These are phyloP conservation scores for Dryocosmus kuriphilus DNA, from an alignment of 2,888 invertebrate genomes.

Conservation along the genomic window DNA sequence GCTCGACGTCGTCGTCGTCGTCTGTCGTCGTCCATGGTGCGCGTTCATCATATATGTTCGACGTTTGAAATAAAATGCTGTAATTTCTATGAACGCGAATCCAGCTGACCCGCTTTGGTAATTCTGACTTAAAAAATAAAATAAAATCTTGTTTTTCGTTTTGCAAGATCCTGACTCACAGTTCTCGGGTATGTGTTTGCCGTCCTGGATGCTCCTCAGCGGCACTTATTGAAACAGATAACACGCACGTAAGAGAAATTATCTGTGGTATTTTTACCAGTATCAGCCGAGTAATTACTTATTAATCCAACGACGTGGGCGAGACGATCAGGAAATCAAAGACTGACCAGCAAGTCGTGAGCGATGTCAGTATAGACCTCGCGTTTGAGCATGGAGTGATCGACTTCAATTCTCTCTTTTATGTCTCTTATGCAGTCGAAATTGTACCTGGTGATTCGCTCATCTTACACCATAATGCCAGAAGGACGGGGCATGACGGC, in stretches of 20 bases:
- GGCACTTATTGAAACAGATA: constrained; percentile 7
- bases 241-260: not conserved
- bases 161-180: not conserved
- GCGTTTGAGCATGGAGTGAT: not conserved
- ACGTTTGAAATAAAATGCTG: not conserved
- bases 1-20: too few species aligned
- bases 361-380: not conserved
- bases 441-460: constrained; percentile 13
- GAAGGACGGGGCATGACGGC: not conserved
- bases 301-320: not conserved
- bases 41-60: not conserved
- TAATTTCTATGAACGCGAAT: not conserved
- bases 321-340: constrained; percentile 8
- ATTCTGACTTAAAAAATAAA: not conserved
- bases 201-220: not conserved
- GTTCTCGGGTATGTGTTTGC: constrained; percentile 2
- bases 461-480: not conserved
- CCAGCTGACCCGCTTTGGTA: not conserved
- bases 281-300: not conserved
- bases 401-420: constrained; percentile 1
- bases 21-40: not conserved
- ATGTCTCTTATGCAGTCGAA: not conserved
- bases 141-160: not conserved
- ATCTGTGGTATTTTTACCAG: not conserved
- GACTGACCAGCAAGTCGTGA: not conserved